Percentiles rank a stretch among this genome's conserved stretches.
phyloP scores from a whole-genome alignment of 2,113 vertebrate genomes.

The Pimephales promelas region DNA sequence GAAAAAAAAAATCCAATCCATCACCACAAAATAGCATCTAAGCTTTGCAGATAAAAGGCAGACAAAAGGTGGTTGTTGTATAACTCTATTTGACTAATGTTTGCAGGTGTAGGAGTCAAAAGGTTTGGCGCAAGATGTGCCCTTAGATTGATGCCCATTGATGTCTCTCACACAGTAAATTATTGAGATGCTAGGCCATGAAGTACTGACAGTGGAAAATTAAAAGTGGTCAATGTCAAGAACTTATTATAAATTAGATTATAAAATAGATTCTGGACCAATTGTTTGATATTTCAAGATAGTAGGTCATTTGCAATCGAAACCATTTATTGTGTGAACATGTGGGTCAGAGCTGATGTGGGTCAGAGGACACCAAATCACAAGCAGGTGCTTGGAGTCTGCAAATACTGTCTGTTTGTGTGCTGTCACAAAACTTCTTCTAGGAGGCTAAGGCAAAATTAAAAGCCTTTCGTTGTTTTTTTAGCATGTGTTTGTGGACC shows the following conservation, averaged over 20 bases:
- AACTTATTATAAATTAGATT: no score
- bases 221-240: background rate
- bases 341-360: slow-evolving; percentile 20
- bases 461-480: slow-evolving; percentile 25
- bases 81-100: slow-evolving; percentile 8
- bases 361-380: slow-evolving; percentile 59
- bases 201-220: background rate
- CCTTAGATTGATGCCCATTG: slow-evolving; percentile 15
- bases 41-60: background rate
- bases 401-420: slow-evolving; percentile 10
- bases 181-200: background rate
- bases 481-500: slow-evolving; percentile 53
- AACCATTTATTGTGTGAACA: background rate
- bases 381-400: slow-evolving; percentile 58
- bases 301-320: background rate
- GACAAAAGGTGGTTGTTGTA: slow-evolving; percentile 18
- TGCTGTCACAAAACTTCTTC: slow-evolving; percentile 33
- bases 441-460: slow-evolving; percentile 39
- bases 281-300: background rate
- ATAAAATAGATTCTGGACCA: slow-evolving; percentile 1
- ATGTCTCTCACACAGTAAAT: slow-evolving; percentile 4
- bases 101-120: slow-evolving; percentile 35
- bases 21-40: background rate
- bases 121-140: slow-evolving; percentile 9
- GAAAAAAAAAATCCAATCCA: background rate